Base-by-base conservation (phyloP, 2,113 vertebrate genomes). In the Ornithorhynchus anatinus region DNA sequence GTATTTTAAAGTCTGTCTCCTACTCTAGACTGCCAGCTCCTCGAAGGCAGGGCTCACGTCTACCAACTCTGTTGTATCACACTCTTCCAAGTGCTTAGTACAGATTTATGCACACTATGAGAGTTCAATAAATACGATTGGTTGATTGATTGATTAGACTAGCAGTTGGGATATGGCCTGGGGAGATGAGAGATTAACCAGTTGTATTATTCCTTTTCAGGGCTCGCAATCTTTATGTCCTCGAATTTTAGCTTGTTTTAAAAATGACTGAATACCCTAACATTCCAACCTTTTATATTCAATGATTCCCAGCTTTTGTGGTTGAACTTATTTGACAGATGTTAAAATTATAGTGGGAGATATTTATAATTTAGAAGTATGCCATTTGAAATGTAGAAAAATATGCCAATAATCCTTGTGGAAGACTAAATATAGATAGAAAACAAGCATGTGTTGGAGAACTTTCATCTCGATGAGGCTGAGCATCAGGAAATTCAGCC, bases 271-370 rank as follows among this genome's bases (percentile, higher is more conserved):
- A 15, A 66, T 5, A 53, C 62, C 7, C 35, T n/a, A 68, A 62
- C 58, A 22, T 57, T 74, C 66, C 37, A n/a, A 8, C 37, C 42
- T 67, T n/a, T 63, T 66, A 44, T 31, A 42, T 58, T 76, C 68
- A 72, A 82, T 72, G 40, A 73, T 50, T 39, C 20, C 45, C 62
- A 77, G 74, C 9, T 12, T 68, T 79, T 72, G 29, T n/a, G 71
- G 85, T 80, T 80, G 52, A 75, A 54, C n/a, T 65, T 68, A 31
- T 70, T 74, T 84, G 70, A 53, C 32, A 60, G 52, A 16, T 63
- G 29, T 50, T 50, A 50, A 58, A 48, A 58, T 23, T 22, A 38
- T 59, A 17, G 17, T 45, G 57, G 6, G 22, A 32, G 71, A 14
- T 33, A 59, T 74, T 44, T 59, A 8, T 69, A 57, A 74, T 72